These are phyloP conservation scores for Rotaria macrura DNA, from an alignment of 2,888 invertebrate genomes.

Conservation along the genomic window DNA sequence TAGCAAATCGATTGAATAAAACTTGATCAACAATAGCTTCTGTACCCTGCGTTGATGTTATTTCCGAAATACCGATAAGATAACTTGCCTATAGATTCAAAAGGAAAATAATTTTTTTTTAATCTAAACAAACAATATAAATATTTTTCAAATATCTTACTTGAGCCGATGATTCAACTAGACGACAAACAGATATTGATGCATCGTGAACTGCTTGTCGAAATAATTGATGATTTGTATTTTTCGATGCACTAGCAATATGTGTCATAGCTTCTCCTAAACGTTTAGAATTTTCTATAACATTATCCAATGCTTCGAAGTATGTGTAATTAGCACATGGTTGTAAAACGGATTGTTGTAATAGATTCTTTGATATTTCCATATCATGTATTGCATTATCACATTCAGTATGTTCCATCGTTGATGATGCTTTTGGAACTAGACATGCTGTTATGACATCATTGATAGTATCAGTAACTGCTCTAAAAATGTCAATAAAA, in stretches of 20 bases:
- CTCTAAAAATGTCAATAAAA: background rate
- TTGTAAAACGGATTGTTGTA: constrained; percentile 3
- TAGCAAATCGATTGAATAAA: constrained; percentile 61
- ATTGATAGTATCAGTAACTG: constrained; percentile 80
- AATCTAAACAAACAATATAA: background rate
- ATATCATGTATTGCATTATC: constrained; percentile 85
- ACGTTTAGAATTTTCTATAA: constrained; percentile 8
- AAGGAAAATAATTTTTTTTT: background rate
- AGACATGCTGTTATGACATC: constrained; percentile 69
- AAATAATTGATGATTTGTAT: constrained; percentile 21
- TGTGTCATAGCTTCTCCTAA: constrained; percentile 29
- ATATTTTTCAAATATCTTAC: too few species aligned
- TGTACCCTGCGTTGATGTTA: constrained; percentile 73
- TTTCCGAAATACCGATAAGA: constrained; percentile 80
- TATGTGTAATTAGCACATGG: background rate
- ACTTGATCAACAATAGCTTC: constrained; percentile 68
- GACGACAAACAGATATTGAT: constrained; percentile 66
- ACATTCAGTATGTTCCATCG: constrained; percentile 69
- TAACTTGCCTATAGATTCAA: constrained; percentile 63
- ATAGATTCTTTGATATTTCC: constrained; percentile 52
- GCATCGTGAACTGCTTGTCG: constrained; percentile 40
- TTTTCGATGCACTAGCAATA: constrained; percentile 28
- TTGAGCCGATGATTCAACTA: constrained; percentile 84
- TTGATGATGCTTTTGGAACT: background rate
- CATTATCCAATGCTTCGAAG: background rate